Evolutionary conservation across 2,888 invertebrate genomes (phyloP), one percentile per base, ranked within the genome.

Genomic region (Clusia tigrina): DNA sequence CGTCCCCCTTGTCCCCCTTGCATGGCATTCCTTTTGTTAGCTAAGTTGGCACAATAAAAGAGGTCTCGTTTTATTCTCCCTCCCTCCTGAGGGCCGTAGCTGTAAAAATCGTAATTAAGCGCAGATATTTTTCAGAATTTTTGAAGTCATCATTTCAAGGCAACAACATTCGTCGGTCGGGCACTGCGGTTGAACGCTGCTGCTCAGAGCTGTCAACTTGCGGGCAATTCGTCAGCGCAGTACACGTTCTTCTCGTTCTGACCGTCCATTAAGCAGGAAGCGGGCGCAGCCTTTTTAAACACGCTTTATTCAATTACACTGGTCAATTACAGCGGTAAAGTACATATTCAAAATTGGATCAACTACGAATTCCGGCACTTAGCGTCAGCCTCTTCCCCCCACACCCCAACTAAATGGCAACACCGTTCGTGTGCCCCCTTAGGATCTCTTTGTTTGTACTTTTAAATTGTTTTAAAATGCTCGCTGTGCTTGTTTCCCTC

Each of bases 401-500:
- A 12, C n/a, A n/a, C n/a, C n/a, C n/a, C n/a, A n/a, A n/a, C n/a
- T n/a, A n/a, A n/a, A n/a, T n/a, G n/a, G n/a, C n/a, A n/a, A n/a
- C n/a, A n/a, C n/a, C n/a, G n/a, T 9, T 32, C 32, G 32, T 12
- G 32, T 32, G 12, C 12, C 32, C 12, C 12, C 32, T 32, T 32
- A 32, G 12, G 32, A 32, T 32, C 32, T 6, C 71, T 71, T 67
- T 69, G 66, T 67, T 67, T 70, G 58, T 53, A 46, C 55, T 48
- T 53, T 54, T 56, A 61, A 63, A 61, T 61, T 42, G 42, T 42
- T 42, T 65, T 67, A 65, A 70, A 69, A 63, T 65, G 70, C 72
- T 71, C 61, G 63, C 58, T 56, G 10, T 67, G 64, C 61, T 67
- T 64, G 32, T 55, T 54, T 60, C n/a, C 23, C 57, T 6, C 42